A percentile compares a stretch with the other conserved stretches of the same genome.
phyloP scores from a whole-genome alignment of 2,888 invertebrate genomes.

The Pyralis farinalis region DNA sequence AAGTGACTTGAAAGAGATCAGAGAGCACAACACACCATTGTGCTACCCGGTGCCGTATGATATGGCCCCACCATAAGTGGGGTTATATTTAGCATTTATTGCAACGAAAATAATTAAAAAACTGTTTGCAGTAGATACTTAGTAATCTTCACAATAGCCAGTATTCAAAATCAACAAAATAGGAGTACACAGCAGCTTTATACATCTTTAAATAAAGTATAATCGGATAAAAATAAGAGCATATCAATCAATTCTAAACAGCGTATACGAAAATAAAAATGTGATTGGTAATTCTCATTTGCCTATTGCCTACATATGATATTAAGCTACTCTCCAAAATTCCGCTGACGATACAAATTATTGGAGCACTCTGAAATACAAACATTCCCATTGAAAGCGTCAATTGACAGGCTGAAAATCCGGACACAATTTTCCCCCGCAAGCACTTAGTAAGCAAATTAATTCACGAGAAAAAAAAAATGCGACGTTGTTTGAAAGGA shows the following conservation, averaged over 20 bases:
- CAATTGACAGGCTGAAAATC: slow-evolving; percentile 48
- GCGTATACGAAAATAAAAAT: background rate
- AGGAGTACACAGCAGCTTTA: too few relatives aligned
- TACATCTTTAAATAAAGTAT: too few relatives aligned
- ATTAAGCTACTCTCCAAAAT: slow-evolving; percentile 21
- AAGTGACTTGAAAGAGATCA: too few relatives aligned
- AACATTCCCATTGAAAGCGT: slow-evolving; percentile 46
- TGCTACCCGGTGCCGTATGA: too few relatives aligned
- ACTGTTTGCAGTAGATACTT: too few relatives aligned
- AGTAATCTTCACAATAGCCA: too few relatives aligned
- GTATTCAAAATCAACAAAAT: too few relatives aligned
- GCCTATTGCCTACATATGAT: slow-evolving; percentile 20
- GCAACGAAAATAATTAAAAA: too few relatives aligned
- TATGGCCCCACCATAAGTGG: too few relatives aligned
- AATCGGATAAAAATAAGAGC: slow-evolving; percentile 33
- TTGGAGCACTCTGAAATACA: slow-evolving; percentile 38
- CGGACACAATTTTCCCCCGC: slow-evolving; percentile 41
- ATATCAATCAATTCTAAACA: background rate
- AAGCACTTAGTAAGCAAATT: slow-evolving; percentile 64
- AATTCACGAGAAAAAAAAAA: slow-evolving; percentile 58
- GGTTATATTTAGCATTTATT: too few relatives aligned
- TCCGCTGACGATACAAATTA: slow-evolving; percentile 33
- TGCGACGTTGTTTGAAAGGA: slow-evolving; percentile 45
- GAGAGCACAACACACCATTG: too few relatives aligned
- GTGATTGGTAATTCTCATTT: background rate